These are phyloP conservation scores for Monochamus saltuarius DNA, from an alignment of 1,140 invertebrate species.

Conservation along the genomic window DNA sequence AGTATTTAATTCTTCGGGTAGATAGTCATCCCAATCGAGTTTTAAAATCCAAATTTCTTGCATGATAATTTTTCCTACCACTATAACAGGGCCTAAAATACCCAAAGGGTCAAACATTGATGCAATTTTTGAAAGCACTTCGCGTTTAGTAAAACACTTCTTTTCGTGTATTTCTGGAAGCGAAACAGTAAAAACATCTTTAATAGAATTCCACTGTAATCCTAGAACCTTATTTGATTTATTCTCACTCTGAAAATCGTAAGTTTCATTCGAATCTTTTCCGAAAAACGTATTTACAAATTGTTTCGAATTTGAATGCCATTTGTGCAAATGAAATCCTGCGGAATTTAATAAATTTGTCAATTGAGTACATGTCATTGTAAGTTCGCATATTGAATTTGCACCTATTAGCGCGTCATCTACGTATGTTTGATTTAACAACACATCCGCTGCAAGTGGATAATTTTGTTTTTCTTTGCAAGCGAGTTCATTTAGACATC, in stretches of 20 bases:
- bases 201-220: constrained; percentile 15
- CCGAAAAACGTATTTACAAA: constrained; percentile 16
- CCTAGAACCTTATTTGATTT: constrained; percentile 10
- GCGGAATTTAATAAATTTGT: constrained; percentile 13
- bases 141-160: constrained; percentile 38
- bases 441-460: constrained; percentile 23
- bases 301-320: constrained; percentile 32
- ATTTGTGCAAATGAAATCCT: constrained; percentile 39
- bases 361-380: constrained; percentile 26
- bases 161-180: constrained; percentile 7
- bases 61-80: constrained; percentile 49
- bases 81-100: constrained; percentile 43
- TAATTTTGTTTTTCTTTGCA: constrained; percentile 23
- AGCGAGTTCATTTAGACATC: constrained; percentile 32
- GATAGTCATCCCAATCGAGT: constrained; percentile 49
- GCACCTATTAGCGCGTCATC: constrained; percentile 50
- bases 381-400: constrained; percentile 26
- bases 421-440: constrained; percentile 40
- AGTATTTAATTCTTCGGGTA: constrained; percentile 35
- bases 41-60: constrained; percentile 48
- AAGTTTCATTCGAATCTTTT: constrained; percentile 2
- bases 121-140: constrained; percentile 37
- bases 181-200: constrained; percentile 3
- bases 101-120: constrained; percentile 51
- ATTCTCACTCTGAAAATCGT: constrained; percentile 2